Evolutionary conservation across 1,140 invertebrate genomes (phyloP).

Genomic region (Magallana angulata): DNA sequence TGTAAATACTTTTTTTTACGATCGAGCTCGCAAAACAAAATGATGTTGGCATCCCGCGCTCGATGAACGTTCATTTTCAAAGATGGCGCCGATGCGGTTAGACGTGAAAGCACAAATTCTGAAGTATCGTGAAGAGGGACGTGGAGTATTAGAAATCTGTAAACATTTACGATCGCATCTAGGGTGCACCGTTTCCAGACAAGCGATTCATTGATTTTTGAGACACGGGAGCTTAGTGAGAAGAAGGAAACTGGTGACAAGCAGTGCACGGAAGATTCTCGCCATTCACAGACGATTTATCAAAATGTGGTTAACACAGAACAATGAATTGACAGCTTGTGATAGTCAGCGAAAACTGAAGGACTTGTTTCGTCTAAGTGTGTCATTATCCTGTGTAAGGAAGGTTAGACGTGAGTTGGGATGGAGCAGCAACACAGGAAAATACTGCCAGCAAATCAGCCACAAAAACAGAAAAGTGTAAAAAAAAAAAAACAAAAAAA

Average conservation of each 20-base stretch:
- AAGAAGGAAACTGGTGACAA: neutral
- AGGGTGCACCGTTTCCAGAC: neutral
- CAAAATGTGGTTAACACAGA: constrained; percentile 16
- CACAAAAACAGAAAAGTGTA: constrained; percentile 7
- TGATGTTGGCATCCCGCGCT: neutral
- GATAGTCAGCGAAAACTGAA: neutral
- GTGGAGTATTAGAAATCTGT: neutral
- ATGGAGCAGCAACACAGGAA: neutral
- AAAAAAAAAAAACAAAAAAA: no score
- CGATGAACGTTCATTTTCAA: neutral
- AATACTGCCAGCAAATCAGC: constrained; percentile 30
- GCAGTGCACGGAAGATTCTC: neutral
- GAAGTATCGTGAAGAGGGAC: neutral
- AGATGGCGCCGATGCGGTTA: neutral
- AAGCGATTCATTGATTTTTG: neutral
- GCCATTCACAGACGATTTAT: neutral
- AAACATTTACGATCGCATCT: neutral
- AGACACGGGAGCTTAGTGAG: neutral
- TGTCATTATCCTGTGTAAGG: neutral
- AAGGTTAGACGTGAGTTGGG: neutral
- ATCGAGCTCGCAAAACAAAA: neutral
- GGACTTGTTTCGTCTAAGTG: neutral
- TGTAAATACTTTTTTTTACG: no score
- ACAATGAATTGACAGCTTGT: constrained; percentile 10
- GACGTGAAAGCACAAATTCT: neutral